Conservation (phyloP, 2,888 invertebrate genomes). For the Brenthis hecate region DNA sequence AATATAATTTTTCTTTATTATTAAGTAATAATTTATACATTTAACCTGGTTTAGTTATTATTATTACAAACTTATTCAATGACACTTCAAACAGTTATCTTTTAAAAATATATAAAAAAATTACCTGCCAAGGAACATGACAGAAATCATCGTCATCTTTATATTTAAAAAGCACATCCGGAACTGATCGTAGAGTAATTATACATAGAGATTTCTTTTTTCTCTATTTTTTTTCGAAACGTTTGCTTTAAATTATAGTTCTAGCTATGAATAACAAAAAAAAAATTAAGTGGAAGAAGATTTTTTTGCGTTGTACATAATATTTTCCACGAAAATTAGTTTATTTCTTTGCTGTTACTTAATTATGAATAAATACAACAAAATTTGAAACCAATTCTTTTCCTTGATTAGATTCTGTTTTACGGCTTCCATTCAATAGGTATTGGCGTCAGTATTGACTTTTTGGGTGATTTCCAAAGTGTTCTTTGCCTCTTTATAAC, state of each 20-base stretch:
- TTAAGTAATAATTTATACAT: too few relatives aligned
- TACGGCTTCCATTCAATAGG: conserved; percentile 9
- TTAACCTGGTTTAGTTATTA: background rate
- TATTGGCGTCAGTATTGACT: background rate
- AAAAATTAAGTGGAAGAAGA: too few relatives aligned
- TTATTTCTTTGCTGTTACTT: background rate
- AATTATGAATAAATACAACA: background rate
- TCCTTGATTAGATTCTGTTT: conserved; percentile 12
- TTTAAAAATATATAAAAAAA: conserved; percentile 15
- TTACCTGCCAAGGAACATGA: conserved; percentile 14
- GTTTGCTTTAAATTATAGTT: conserved; percentile 4
- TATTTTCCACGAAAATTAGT: too few relatives aligned
- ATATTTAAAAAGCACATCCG: conserved; percentile 30
- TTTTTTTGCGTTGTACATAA: too few relatives aligned
- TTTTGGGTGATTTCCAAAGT: too few relatives aligned
- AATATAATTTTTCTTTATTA: too few relatives aligned
- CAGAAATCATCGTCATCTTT: conserved; percentile 16
- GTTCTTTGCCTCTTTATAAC: background rate
- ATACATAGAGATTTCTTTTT: conserved; percentile 2
- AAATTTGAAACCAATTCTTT: conserved; percentile 8
- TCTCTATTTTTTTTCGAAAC: background rate
- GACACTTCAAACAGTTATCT: background rate
- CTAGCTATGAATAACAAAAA: too few relatives aligned
- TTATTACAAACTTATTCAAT: background rate
- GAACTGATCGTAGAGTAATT: conserved; percentile 20